These are phyloP conservation scores for Odontesthes bonariensis DNA, from an alignment of 2,113 vertebrate species.

Conservation along the genomic window DNA sequence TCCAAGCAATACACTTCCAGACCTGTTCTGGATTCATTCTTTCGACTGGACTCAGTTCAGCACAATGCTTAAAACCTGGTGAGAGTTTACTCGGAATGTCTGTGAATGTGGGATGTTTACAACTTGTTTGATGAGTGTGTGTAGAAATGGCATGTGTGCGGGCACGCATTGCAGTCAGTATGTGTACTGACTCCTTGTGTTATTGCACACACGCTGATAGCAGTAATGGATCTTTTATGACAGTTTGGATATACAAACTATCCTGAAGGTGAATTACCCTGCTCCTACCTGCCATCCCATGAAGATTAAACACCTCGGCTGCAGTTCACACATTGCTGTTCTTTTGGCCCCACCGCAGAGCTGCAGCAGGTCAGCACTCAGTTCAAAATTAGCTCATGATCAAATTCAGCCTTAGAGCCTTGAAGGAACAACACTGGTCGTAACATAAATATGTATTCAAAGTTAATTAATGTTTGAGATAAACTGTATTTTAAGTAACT, in stretches of 20 bases:
- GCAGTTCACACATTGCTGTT: conserved; percentile 23
- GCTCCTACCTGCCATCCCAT: conserved; percentile 42
- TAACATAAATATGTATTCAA: neutral
- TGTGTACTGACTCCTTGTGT: conserved; percentile 23
- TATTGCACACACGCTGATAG: conserved; percentile 44
- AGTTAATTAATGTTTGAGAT: neutral
- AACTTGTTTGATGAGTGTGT: conserved; percentile 46
- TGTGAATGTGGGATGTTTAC: conserved; percentile 63
- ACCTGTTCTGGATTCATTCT: conserved; percentile 62
- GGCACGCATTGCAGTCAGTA: neutral
- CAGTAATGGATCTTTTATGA: conserved; percentile 54
- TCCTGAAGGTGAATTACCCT: conserved; percentile 44
- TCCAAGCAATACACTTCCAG: conserved; percentile 68
- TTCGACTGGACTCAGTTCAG: conserved; percentile 38
- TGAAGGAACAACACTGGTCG: neutral
- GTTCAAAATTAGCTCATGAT: conserved; percentile 8
- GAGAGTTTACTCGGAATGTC: conserved; percentile 51
- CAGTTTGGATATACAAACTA: conserved; percentile 47
- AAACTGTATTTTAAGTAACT: neutral
- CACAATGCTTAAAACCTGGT: conserved; percentile 30
- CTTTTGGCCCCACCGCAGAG: conserved; percentile 23
- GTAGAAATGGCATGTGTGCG: conserved; percentile 30
- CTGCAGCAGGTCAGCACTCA: conserved; percentile 17
- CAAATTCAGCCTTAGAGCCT: neutral
- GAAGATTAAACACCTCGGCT: conserved; percentile 38